A percentile compares a stretch with the other conserved stretches of the same genome.
Evolutionary conservation across 1,140 invertebrate genomes (phyloP).

Genomic region (Drosophila baimaii): DNA sequence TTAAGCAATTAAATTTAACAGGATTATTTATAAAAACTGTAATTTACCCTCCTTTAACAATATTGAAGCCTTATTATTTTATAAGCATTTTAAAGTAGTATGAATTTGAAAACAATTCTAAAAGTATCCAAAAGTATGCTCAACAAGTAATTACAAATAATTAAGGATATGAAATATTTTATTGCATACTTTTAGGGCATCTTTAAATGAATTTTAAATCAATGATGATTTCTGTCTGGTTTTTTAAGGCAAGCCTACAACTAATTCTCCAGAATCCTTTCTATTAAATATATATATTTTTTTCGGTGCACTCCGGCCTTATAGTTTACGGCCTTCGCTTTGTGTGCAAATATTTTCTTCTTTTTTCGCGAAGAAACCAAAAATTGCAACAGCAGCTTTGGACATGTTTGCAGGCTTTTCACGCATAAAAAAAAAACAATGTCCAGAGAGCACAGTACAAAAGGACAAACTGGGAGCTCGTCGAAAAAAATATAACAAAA

Average conservation of each 20-base stretch:
- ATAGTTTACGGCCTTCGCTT: slow-evolving; percentile 59
- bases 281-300: not conserved
- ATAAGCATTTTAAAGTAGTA: no score
- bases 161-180: not conserved
- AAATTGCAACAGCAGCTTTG: slow-evolving; percentile 46
- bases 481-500: not conserved
- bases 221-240: not conserved
- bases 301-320: slow-evolving; percentile 10
- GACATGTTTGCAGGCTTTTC: slow-evolving; percentile 41
- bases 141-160: not conserved
- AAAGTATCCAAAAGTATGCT: not conserved
- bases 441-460: slow-evolving; percentile 3
- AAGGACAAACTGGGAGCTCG: slow-evolving; percentile 3
- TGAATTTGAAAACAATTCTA: not conserved
- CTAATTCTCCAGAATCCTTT: not conserved
- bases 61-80: no score
- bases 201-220: not conserved
- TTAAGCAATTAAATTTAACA: no score
- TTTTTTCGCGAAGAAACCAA: slow-evolving; percentile 33
- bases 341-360: slow-evolving; percentile 64
- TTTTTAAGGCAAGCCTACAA: not conserved
- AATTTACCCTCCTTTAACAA: no score
- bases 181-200: not conserved
- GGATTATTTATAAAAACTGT: no score
- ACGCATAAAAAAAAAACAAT: slow-evolving; percentile 1